These are phyloP conservation scores for Agrotis exclamationis DNA, from an alignment of 2,888 invertebrate genomes.

Conservation along the genomic window DNA sequence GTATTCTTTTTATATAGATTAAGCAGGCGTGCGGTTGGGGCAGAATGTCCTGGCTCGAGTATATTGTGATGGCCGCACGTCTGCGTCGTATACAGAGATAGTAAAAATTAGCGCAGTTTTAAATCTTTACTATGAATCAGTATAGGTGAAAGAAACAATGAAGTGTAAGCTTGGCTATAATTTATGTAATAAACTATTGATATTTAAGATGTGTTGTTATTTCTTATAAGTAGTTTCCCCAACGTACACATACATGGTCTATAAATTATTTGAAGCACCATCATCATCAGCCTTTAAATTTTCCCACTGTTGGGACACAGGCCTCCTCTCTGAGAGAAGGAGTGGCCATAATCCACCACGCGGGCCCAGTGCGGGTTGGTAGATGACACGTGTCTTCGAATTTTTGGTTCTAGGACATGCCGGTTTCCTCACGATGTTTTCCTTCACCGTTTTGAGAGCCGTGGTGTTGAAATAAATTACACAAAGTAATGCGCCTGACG, in stretches of 20 bases:
- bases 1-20: conserved; percentile 83
- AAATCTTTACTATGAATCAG: conserved; percentile 83
- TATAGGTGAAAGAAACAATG: conserved; percentile 83
- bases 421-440: no score
- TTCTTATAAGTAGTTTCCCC: conserved; percentile 68
- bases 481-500: no score
- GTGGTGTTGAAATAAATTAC: no score
- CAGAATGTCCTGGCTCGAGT: conserved; percentile 55
- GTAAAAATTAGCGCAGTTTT: conserved; percentile 83
- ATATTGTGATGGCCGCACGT: conserved; percentile 68
- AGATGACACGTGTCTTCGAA: no score
- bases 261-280: neutral
- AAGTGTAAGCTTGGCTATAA: conserved; percentile 91
- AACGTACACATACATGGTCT: neutral
- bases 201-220: conserved; percentile 78
- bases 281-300: no score
- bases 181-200: conserved; percentile 91
- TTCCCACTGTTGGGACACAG: no score
- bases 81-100: conserved; percentile 80
- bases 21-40: conserved; percentile 67
- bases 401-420: no score
- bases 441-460: no score
- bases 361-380: no score
- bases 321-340: no score
- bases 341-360: no score